phyloP scores from a whole-genome alignment of 1,140 invertebrate genomes.

The Subanguina moxae region DNA sequence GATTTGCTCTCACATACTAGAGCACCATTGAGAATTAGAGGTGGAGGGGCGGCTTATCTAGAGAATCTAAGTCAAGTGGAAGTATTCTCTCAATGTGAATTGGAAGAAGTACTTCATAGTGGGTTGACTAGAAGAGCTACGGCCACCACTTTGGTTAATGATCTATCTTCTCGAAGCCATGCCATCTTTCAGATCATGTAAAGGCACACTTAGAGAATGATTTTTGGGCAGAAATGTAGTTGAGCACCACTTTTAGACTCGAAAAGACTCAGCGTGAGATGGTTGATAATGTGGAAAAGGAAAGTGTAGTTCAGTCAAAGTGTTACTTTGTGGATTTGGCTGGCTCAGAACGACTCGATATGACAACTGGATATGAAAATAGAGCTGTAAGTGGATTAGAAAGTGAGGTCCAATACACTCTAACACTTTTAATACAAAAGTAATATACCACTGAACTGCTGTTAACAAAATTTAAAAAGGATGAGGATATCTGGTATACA shows the following conservation, averaged over 20 bases:
- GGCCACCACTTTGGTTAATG: slow-evolving; percentile 15
- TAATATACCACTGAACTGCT: neutral
- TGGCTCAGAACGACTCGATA: slow-evolving; percentile 7
- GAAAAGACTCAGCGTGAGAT: neutral
- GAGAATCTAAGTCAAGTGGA: slow-evolving; percentile 6
- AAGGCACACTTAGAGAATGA: neutral
- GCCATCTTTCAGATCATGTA: slow-evolving; percentile 17
- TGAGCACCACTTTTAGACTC: neutral
- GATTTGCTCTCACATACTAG: slow-evolving; percentile 8
- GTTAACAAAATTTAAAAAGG: neutral
- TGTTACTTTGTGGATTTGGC: slow-evolving; percentile 26
- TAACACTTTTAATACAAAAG: too few species aligned
- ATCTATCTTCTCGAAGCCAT: slow-evolving; percentile 21
- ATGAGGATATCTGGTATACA: neutral
- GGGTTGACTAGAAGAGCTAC: slow-evolving; percentile 13
- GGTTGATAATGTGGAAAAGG: slow-evolving; percentile 5
- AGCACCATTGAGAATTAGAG: slow-evolving; percentile 9
- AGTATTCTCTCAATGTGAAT: neutral
- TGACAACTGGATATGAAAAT: neutral
- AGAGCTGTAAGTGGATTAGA: slow-evolving; percentile 5
- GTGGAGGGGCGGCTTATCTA: slow-evolving; percentile 7
- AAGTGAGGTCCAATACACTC: too few species aligned
- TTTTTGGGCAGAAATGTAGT: too few species aligned
- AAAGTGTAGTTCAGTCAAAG: slow-evolving; percentile 4
- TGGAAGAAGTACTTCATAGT: neutral